Percentiles rank a stretch among this genome's conserved stretches.
phyloP scores from a whole-genome alignment of 2,797 vertebrate genomes.

The Propithecus deckenii region DNA sequence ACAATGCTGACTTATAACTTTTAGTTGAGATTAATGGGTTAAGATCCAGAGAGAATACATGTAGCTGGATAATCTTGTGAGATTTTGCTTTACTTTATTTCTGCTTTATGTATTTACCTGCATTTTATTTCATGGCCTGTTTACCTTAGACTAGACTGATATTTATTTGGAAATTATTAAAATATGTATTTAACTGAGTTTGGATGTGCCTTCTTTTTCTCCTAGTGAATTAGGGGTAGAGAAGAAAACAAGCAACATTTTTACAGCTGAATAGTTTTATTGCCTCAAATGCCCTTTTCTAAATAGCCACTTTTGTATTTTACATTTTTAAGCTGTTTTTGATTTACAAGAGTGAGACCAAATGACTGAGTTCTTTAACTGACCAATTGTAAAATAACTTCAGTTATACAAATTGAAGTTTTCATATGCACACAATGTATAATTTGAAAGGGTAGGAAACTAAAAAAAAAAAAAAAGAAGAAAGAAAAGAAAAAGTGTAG shows the following conservation, averaged over 20 bases:
- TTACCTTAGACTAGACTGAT: neutral
- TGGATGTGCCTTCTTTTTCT: neutral
- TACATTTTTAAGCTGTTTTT: conserved; percentile 46
- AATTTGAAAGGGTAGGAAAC: neutral
- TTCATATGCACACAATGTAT: neutral
- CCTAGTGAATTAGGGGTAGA: neutral
- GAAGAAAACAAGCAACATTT: neutral
- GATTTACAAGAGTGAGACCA: neutral
- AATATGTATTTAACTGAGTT: conserved; percentile 17
- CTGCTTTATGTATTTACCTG: neutral
- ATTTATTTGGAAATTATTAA: conserved; percentile 25
- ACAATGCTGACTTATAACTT: neutral
- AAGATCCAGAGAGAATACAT: neutral
- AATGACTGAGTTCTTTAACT: conserved; percentile 21
- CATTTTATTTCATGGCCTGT: conserved; percentile 26
- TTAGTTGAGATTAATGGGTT: neutral
- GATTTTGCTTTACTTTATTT: neutral
- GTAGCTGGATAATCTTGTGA: neutral
- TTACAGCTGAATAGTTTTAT: conserved; percentile 41
- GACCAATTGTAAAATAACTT: conserved; percentile 13
- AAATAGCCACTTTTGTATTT: neutral
- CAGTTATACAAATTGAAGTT: neutral
- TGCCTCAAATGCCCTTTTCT: conserved; percentile 21
- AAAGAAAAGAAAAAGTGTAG: neutral
- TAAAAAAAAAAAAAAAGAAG: too few species aligned